A percentile compares a stretch with the other conserved stretches of the same genome.
These are phyloP conservation scores for Sapajus apella DNA, from an alignment of 2,113 vertebrate species.

Conservation along the genomic window DNA sequence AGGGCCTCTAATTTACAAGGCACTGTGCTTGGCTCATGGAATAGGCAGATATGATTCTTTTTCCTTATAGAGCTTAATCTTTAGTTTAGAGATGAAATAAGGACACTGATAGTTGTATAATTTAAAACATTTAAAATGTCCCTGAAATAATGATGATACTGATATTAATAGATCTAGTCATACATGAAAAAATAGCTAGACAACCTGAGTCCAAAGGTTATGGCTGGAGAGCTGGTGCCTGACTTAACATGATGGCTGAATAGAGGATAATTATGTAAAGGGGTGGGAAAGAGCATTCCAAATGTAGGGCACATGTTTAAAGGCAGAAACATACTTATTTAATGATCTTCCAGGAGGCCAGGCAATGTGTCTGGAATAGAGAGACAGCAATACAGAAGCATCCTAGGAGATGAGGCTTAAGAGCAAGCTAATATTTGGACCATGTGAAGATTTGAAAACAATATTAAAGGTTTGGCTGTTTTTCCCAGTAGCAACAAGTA, in stretches of 20 bases:
- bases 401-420: not conserved
- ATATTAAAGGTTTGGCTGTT: not conserved
- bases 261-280: not conserved
- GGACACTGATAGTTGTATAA: not conserved
- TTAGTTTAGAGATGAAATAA: not conserved
- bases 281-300: not conserved
- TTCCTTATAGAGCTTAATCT: not conserved
- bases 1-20: not conserved
- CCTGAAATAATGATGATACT: not conserved
- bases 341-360: not conserved
- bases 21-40: not conserved
- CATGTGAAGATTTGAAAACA: not conserved
- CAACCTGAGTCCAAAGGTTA: not conserved
- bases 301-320: not conserved
- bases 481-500: not conserved
- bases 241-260: not conserved
- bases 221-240: not conserved
- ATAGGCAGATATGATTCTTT: not conserved
- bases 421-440: not conserved
- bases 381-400: not conserved
- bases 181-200: not conserved
- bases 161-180: not conserved
- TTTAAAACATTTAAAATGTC: not conserved
- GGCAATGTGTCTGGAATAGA: not conserved
- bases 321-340: not conserved